Evolutionary conservation across 2,113 vertebrate genomes (phyloP), one percentile per base, ranked within the genome.

Genomic region (Corydoras maculifer): DNA sequence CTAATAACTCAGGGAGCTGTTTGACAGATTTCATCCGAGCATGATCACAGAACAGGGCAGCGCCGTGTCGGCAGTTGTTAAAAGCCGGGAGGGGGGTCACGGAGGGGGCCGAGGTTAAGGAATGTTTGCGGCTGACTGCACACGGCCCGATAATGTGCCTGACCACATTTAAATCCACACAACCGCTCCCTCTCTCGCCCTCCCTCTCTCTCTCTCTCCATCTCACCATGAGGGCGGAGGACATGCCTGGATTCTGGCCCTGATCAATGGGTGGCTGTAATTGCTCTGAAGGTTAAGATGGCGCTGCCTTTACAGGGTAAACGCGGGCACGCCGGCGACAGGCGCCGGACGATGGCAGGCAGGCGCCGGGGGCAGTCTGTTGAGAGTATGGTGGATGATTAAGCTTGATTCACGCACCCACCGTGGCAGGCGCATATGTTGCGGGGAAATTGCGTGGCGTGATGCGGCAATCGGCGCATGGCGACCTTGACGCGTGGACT

Each of bases 1-100:
- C 95, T 98, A 97, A 98, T 98, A 98, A 98, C 95, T 99, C 95
- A 98, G 95, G 93, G 93, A 96, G 93, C 95, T 97, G 93, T 98
- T 98, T 98, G 96, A 98, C 95, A 97, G 94, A 94, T 96, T 97
- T 96, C 95, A 96, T 96, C 93, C 91, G 92, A 93, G 94, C 94
- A 94, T 94, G 93, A 94, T 97, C 95, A 96, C 94, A 95, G 93
- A 97, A 97, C 94, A 96, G 94, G 92, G 93, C 92, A 94, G 94
- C 96, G 95, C 93, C 94, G 91, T 95, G 94, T 97, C 93, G 91
- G 93, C 94, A 95, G 93, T 97, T 97, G 95, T 97, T 98, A 97
- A 96, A 97, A 94, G 94, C 94, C 90, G 91, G 84, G 92, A 94
- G 87, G 92, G 35, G 94, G 94, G 94, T 97, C 95, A 96, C 88